A percentile compares a stretch with the other conserved stretches of the same genome.
Evolutionary conservation across 1,140 invertebrate genomes (phyloP).

Genomic region (Anastrepha obliqua): DNA sequence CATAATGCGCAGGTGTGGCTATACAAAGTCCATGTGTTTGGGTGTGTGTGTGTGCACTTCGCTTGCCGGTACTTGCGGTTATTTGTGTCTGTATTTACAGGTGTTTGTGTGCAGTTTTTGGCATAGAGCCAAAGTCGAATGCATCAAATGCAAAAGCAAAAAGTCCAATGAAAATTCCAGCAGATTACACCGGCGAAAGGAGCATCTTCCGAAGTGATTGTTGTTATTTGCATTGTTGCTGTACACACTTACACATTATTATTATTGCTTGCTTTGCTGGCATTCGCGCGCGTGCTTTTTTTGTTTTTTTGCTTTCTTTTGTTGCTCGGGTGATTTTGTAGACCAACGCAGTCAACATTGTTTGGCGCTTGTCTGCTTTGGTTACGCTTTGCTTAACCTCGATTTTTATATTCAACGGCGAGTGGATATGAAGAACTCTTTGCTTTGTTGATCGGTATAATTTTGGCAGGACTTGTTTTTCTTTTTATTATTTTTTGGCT

Average conservation of each 20-base stretch:
- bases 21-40: not conserved
- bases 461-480: not conserved
- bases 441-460: not conserved
- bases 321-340: constrained; percentile 25
- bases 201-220: not conserved
- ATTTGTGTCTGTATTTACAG: constrained; percentile 51
- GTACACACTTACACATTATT: constrained; percentile 24
- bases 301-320: not conserved
- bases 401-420: not conserved
- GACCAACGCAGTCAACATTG: constrained; percentile 39
- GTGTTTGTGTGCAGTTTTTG: constrained; percentile 35
- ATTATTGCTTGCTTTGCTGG: constrained; percentile 31
- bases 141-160: constrained; percentile 45
- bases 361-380: constrained; percentile 45
- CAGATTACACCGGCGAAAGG: constrained; percentile 40
- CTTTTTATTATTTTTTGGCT: not conserved
- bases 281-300: not conserved
- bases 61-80: constrained; percentile 33
- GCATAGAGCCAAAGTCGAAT: constrained; percentile 49
- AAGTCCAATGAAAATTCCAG: constrained; percentile 2
- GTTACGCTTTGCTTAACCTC: constrained; percentile 37
- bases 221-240: constrained; percentile 40
- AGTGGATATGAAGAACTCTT: not conserved
- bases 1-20: constrained; percentile 36
- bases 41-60: not conserved